These are phyloP conservation scores for Calliopum simillimum DNA, from an alignment of 2,888 invertebrate genomes.

Conservation along the genomic window DNA sequence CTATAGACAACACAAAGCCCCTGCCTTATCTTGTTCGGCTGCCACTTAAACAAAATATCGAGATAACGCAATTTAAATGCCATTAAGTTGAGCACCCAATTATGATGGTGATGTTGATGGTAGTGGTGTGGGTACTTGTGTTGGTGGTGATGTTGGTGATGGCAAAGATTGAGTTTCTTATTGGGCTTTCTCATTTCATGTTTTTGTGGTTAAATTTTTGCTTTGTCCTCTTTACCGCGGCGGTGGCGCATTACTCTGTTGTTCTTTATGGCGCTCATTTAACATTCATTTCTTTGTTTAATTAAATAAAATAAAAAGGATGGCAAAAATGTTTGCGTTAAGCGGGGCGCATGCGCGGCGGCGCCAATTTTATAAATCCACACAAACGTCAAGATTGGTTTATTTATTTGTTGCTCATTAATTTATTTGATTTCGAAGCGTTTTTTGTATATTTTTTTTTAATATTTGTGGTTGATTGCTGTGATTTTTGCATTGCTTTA, in stretches of 20 bases:
- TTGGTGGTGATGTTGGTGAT: constrained; percentile 5
- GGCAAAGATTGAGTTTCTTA: neutral
- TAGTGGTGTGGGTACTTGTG: neutral
- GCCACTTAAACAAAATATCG: constrained; percentile 61
- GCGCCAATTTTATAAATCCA: constrained; percentile 29
- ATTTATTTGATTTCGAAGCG: neutral
- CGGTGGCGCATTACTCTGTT: neutral
- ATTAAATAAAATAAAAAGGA: constrained; percentile 1
- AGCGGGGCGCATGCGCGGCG: constrained; percentile 5
- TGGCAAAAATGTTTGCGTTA: too few species aligned
- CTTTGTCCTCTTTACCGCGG: neutral
- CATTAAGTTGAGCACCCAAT: constrained; percentile 66
- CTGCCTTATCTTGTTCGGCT: constrained; percentile 32
- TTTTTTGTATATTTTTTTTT: neutral
- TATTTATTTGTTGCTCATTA: constrained; percentile 24
- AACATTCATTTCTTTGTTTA: constrained; percentile 23
- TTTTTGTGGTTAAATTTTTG: neutral
- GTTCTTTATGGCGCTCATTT: constrained; percentile 26
- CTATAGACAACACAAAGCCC: too few species aligned
- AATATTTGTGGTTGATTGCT: too few species aligned
- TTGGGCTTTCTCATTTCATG: too few species aligned
- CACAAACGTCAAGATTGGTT: constrained; percentile 13
- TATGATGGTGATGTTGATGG: constrained; percentile 46
- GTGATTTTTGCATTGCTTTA: neutral
- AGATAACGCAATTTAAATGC: constrained; percentile 66